A percentile compares a stretch with the other conserved stretches of the same genome.
Conservation (phyloP, 2,888 invertebrate genomes). For the Stenotaenia linearis region DNA sequence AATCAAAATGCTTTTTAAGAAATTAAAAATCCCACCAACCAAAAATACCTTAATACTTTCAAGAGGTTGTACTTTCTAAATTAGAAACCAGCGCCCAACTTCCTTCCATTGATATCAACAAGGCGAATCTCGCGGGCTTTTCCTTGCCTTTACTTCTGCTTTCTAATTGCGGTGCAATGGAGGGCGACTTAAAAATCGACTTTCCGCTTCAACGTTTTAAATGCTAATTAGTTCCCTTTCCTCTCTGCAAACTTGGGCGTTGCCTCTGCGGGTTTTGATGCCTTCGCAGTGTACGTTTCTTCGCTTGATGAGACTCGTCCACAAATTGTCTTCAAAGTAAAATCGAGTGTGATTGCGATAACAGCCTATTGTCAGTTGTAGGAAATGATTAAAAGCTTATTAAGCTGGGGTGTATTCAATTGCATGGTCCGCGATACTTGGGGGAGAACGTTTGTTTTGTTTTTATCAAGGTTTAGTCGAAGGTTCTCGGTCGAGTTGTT, state of each 20-base stretch:
- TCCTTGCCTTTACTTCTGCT: background rate
- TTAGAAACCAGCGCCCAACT: background rate
- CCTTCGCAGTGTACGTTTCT: background rate
- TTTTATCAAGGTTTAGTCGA: no score
- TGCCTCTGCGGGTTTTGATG: background rate
- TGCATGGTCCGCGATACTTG: no score
- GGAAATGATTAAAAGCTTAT: background rate
- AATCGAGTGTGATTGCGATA: background rate
- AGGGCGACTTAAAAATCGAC: background rate
- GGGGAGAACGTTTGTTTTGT: no score
- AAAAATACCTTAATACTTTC: no score
- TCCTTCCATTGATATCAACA: background rate
- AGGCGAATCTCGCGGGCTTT: constrained; percentile 9
- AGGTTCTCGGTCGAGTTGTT: no score
- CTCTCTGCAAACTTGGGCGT: background rate
- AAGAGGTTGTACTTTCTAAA: background rate
- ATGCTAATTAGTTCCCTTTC: constrained; percentile 4
- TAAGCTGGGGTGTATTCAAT: no score
- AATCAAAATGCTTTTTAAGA: no score
- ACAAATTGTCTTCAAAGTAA: background rate
- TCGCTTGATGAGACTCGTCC: background rate
- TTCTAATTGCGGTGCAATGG: constrained; percentile 4
- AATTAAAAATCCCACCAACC: no score
- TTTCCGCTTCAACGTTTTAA: constrained; percentile 9
- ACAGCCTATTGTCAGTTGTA: background rate